Base-by-base conservation (phyloP, 1,140 invertebrate genomes). In the Drosophila leontia region DNA sequence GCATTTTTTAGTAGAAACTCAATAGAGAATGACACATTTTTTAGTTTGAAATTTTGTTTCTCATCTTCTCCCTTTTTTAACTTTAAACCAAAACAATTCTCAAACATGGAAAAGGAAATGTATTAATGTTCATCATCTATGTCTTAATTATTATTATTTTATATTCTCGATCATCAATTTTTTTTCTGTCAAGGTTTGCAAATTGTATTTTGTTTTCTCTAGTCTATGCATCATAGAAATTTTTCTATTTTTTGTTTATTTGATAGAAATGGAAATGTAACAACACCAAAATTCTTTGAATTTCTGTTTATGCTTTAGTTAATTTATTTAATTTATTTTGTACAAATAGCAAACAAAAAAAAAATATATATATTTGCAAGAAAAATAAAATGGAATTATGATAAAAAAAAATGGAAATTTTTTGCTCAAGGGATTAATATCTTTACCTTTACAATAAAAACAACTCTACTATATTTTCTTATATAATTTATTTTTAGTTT, bases 261-360 rank as follows among this genome's bases (percentile, higher is more conserved):
- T n/a, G n/a, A n/a, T n/a, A n/a, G n/a, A n/a, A 15, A 23, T 68
- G 79, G 39, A 67, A 51, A 51, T 56, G 50, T 75, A 74, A 74
- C 48, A 41, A 74, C 67, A 50, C 77, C 64, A 88, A 88, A 60
- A 83, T 70, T 77, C 13, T 62, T 80, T 82, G 71, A 87, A 83
- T 74, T 83, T 87, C 77, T 83, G 55, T 84, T 88, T 84, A 83
- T 84, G 77, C 69, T 87, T 81, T 87, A 87, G 84, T 76, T 87
- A 78, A 87, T 87, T 87, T 87, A 87, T 84, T 87, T 88, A 51
- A 87, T 87, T 87, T 87, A 87, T 87, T 84, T 78, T 78, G 76
- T 78, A 78, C 51, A 88, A 88, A 78, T 72, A 78, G 44, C 75
- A 86, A 85, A 61, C 60, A 68, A 80, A 69, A 80, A 76, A 60